phyloP scores from a whole-genome alignment of 2,888 invertebrate genomes.

The Harpalus rufipes region DNA sequence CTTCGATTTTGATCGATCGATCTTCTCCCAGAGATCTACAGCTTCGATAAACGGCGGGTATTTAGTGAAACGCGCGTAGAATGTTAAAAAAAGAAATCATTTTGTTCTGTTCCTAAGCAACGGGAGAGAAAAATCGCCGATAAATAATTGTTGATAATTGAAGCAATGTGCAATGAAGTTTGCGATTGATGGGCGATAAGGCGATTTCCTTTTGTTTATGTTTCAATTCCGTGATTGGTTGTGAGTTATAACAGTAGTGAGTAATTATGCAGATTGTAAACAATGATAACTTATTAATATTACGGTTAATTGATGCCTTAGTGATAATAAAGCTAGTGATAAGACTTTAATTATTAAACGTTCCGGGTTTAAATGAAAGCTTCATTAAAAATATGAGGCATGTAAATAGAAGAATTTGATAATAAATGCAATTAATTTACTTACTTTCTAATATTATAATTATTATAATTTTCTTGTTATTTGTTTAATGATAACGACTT shows the following conservation, averaged over 20 bases:
- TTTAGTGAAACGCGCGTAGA: conserved; percentile 31
- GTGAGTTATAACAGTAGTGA: conserved; percentile 18
- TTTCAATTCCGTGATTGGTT: conserved; percentile 22
- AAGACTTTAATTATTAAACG: background rate
- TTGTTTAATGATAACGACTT: too few species aligned
- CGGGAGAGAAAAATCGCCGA: conserved; percentile 12
- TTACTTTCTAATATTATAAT: too few species aligned
- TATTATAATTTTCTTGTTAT: too few species aligned
- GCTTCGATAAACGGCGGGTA: conserved; percentile 11
- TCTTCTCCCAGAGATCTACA: conserved; percentile 46
- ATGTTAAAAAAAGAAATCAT: conserved; percentile 24
- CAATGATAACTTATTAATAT: conserved; percentile 14
- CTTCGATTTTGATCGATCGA: conserved; percentile 55
- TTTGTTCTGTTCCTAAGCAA: conserved; percentile 22
- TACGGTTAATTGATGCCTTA: background rate
- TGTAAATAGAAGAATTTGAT: too few species aligned
- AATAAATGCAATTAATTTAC: too few species aligned
- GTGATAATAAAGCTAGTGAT: background rate
- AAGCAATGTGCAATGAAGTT: conserved; percentile 18
- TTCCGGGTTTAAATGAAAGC: background rate
- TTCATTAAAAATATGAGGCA: too few species aligned
- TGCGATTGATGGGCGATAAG: conserved; percentile 12
- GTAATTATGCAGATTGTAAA: conserved; percentile 17
- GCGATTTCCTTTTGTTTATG: conserved; percentile 3
- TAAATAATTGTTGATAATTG: conserved; percentile 38